Base-by-base conservation (phyloP, 2,113 vertebrate genomes). In the Halcyon senegalensis region DNA sequence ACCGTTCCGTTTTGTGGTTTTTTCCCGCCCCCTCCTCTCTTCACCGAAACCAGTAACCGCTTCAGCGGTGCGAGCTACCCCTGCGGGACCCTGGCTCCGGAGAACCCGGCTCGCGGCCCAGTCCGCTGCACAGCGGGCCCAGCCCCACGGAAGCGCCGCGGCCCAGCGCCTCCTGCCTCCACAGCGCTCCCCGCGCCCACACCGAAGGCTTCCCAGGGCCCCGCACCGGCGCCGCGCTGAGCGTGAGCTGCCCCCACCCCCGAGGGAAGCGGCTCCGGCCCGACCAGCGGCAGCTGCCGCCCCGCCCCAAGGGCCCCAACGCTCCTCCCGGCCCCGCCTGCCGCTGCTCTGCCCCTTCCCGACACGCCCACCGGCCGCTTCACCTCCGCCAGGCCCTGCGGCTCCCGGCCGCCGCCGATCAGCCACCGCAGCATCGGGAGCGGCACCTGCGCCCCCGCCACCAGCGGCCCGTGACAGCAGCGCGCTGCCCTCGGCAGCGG, bases 391-490 rank as follows among this genome's bases (percentile, higher is more conserved):
- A 98, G 97, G 31, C 98, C 98, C 92, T 99, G 99, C 41, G 98
- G 98, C 67, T 99, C 99, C 16, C 99, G 98, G 87, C 98, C 98
- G 68, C 98, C 98, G 12, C 99, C 99, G 24, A 99, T 98, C 73
- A 99, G 97, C 99, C 99, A 99, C 41, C 99, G 99, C 79, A 99
- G 93, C 99, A 99, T 99, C 39, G 13, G n/a, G 27, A 27, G 7
- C n/a, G 9, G 23, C 31, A 12, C 28, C 5, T 4, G 24, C 13
- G 30, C 5, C 37, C 25, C 93, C 30, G 55, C 43, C 90, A 84
- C 21, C 48, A 89, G 74, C 53, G 7, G 12, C 37, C 28, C 6
- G 3, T 30, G 21, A 2, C 14, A 3, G 39, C 33, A 10, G 53
- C 16, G 2, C 2, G 2, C 70, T 2, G 11, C 2, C 27, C 41